A percentile compares a stretch with the other conserved stretches of the same genome.
Evolutionary conservation across 2,888 invertebrate genomes (phyloP).

Genomic region (Selenia dentaria): DNA sequence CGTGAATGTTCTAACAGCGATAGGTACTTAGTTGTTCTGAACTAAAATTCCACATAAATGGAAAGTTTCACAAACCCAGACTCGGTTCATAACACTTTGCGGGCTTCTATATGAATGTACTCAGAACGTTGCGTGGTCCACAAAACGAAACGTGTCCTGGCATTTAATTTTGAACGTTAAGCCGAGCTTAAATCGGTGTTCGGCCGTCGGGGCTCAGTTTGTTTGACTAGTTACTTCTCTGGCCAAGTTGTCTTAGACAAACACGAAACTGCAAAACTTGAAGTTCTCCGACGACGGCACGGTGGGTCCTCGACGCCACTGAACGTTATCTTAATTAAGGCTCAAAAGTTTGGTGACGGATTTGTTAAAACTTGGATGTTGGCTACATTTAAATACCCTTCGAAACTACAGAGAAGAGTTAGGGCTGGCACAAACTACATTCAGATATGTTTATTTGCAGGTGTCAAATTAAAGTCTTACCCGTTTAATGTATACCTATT

Average conservation of each 20-base stretch:
- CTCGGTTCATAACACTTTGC: conserved; percentile 40
- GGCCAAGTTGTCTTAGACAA: conserved; percentile 76
- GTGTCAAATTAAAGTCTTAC: no score
- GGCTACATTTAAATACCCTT: conserved; percentile 32
- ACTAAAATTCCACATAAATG: conserved; percentile 19
- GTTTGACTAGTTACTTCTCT: conserved; percentile 73
- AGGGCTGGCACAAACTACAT: no score
- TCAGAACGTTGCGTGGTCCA: conserved; percentile 33
- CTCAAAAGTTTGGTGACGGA: conserved; percentile 60
- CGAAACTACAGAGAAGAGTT: conserved; percentile 29
- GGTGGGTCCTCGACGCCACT: conserved; percentile 50
- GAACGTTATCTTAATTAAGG: conserved; percentile 72
- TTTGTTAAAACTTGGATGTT: conserved; percentile 59
- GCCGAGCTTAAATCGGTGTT: conserved; percentile 45
- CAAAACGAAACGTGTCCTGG: conserved; percentile 54
- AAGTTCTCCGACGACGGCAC: conserved; percentile 44
- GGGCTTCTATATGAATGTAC: conserved; percentile 32
- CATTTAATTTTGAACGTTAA: conserved; percentile 67
- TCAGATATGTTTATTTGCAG: no score
- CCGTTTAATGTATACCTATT: no score
- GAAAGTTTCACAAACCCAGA: conserved; percentile 34
- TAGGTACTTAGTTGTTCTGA: not conserved
- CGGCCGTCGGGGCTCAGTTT: conserved; percentile 45
- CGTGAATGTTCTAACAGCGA: no score
- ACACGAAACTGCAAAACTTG: conserved; percentile 71